Percentiles rank a stretch among this genome's conserved stretches.
Conservation (phyloP, 2,797 vertebrate species). For the Characodon lateralis region DNA sequence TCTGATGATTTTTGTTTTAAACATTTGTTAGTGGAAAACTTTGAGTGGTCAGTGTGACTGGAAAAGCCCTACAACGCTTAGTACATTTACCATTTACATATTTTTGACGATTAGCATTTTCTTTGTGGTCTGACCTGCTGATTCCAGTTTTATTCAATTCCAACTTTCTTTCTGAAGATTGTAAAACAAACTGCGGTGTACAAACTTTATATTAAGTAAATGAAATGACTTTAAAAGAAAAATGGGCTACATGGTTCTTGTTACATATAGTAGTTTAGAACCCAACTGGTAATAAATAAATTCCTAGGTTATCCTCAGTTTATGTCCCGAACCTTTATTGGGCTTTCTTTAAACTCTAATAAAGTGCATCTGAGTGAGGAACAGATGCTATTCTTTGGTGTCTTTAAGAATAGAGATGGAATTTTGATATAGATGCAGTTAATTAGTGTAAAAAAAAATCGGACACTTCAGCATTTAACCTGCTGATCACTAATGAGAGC, state of each 20-base stretch:
- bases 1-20: neutral
- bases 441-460: neutral
- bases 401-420: neutral
- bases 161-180: too few species aligned
- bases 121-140: too few species aligned
- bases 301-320: neutral
- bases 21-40: neutral
- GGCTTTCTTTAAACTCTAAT: too few species aligned
- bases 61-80: too few species aligned
- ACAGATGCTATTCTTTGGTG: too few species aligned
- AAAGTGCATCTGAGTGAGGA: too few species aligned
- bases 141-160: too few species aligned
- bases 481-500: neutral
- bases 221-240: neutral
- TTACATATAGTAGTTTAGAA: neutral
- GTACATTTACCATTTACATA: too few species aligned
- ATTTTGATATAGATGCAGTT: neutral
- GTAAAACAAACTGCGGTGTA: too few species aligned
- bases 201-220: neutral
- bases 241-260: neutral
- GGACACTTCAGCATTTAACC: neutral
- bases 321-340: too few species aligned
- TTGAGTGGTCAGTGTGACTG: too few species aligned
- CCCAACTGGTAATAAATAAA: neutral
- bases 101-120: too few species aligned